Evolutionary conservation across 2,797 vertebrate species (phyloP).

Genomic region (Saguinus oedipus): DNA sequence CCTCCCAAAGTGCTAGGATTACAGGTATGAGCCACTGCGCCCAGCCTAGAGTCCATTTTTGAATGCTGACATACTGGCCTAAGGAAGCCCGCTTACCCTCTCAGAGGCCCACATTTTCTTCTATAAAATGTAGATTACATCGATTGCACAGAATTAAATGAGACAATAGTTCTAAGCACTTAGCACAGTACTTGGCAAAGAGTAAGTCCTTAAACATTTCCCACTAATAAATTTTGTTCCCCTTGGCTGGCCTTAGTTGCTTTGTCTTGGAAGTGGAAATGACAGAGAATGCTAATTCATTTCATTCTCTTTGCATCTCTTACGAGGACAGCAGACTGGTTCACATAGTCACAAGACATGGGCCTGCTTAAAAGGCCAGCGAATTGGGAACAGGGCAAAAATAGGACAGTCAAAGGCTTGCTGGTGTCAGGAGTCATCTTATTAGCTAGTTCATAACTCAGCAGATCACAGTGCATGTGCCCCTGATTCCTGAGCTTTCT

Average conservation of each 20-base stretch:
- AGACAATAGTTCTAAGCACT: not conserved
- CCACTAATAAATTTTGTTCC: not conserved
- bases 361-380: slow-evolving; percentile 3
- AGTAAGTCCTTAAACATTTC: not conserved
- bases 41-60: not conserved
- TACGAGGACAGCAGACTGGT: not conserved
- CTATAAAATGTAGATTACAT: not conserved
- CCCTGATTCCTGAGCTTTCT: not conserved
- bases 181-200: not conserved
- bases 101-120: not conserved
- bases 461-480: not conserved
- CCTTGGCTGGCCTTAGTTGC: not conserved
- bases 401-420: not conserved
- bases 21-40: not conserved
- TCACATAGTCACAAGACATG: not conserved
- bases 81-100: not conserved
- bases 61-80: not conserved
- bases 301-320: not conserved
- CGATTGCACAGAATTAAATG: not conserved
- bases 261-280: not conserved
- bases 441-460: slow-evolving; percentile 36
- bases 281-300: not conserved
- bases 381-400: not conserved
- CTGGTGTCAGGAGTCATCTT: not conserved
- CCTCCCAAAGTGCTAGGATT: not conserved